These are phyloP conservation scores for Rhamnusium bicolor DNA, from an alignment of 2,888 invertebrate genomes.

Conservation along the genomic window DNA sequence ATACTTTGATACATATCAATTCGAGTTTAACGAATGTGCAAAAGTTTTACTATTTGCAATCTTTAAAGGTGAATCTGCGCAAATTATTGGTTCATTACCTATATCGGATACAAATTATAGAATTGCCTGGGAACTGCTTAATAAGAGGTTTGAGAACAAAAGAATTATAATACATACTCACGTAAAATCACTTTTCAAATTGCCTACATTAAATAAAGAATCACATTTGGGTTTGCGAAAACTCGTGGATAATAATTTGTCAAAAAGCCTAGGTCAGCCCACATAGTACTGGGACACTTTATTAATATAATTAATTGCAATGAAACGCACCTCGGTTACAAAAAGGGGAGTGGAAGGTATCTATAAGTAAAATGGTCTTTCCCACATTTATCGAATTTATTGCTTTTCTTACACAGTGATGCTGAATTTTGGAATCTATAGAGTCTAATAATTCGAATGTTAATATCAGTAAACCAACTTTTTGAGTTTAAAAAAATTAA, in stretches of 20 bases:
- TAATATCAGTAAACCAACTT: neutral
- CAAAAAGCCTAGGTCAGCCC: slow-evolving; percentile 3
- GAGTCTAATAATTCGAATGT: neutral
- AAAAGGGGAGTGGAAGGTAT: too few relatives aligned
- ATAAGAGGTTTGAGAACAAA: too few relatives aligned
- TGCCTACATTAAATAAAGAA: neutral
- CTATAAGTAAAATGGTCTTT: neutral
- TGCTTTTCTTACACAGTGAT: neutral
- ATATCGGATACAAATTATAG: too few relatives aligned
- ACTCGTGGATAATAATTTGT: slow-evolving; percentile 2
- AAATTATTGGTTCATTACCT: too few relatives aligned
- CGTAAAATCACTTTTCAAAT: neutral
- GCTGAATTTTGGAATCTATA: slow-evolving; percentile 7
- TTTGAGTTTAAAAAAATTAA: slow-evolving; percentile 20
- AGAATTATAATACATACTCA: too few relatives aligned
- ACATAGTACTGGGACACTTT: neutral
- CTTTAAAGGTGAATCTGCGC: too few relatives aligned
- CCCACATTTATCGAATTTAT: slow-evolving; percentile 3
- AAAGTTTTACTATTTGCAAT: too few relatives aligned
- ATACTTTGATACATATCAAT: too few relatives aligned
- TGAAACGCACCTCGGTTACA: neutral
- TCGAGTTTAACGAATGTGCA: too few relatives aligned
- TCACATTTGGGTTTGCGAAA: neutral
- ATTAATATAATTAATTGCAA: slow-evolving; percentile 5
- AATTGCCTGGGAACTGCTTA: too few relatives aligned